Evolutionary conservation across 2,888 invertebrate species (phyloP).

Genomic region (Eilema depressum): DNA sequence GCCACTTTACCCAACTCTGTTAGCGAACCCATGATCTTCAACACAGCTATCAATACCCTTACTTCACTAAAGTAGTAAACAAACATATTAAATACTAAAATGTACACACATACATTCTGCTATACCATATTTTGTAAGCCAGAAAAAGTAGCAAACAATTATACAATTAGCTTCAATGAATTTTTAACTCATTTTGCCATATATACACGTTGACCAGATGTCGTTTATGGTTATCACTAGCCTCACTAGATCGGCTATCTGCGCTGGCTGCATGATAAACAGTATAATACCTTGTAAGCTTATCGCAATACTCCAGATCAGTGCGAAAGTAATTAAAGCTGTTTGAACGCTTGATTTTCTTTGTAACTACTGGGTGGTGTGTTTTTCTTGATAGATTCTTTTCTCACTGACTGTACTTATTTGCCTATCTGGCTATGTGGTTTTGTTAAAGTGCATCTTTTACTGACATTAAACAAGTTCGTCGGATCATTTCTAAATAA

Average conservation of each 20-base stretch:
- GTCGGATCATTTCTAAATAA: too few species aligned
- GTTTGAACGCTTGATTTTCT: conserved; percentile 1
- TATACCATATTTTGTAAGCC: not conserved
- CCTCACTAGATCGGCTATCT: conserved; percentile 12
- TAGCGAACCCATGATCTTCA: not conserved
- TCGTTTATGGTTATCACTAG: conserved; percentile 16
- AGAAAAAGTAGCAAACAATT: conserved; percentile 22
- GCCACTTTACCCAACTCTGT: not conserved
- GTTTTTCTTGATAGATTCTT: conserved; percentile 7
- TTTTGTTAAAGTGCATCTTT: too few species aligned
- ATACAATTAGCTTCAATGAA: conserved; percentile 25
- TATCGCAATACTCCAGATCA: conserved; percentile 21
- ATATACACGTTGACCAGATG: conserved; percentile 6
- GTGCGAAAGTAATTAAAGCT: conserved; percentile 23
- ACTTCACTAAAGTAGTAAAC: too few species aligned
- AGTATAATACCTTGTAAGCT: conserved; percentile 18
- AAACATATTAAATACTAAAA: not conserved
- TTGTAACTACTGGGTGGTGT: not conserved
- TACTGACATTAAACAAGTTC: too few species aligned
- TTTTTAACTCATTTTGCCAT: conserved; percentile 21
- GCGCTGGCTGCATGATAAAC: conserved; percentile 16
- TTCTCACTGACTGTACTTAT: not conserved
- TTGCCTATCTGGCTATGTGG: not conserved
- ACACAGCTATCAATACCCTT: not conserved
- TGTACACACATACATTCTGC: not conserved